A percentile compares a stretch with the other conserved stretches of the same genome.
These are phyloP conservation scores for Hypomecis punctinalis DNA, from an alignment of 2,888 invertebrate genomes.

Conservation along the genomic window DNA sequence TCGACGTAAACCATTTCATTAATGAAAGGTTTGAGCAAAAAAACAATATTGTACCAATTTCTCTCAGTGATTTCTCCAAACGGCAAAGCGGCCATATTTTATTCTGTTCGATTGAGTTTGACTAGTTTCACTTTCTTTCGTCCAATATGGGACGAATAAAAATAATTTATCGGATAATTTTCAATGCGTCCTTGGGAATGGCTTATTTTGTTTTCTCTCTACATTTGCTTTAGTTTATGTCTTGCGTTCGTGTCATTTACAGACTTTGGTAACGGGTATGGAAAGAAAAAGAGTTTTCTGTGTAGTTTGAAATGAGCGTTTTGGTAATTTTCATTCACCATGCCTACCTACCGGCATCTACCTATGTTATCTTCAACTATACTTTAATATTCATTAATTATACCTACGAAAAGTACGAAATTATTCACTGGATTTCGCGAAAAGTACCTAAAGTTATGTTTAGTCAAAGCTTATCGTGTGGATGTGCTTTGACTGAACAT, in stretches of 20 bases:
- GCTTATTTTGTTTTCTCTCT: slow-evolving; percentile 35
- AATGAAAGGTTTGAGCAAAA: neutral
- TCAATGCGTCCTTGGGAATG: slow-evolving; percentile 37
- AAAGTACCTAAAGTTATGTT: too few relatives aligned
- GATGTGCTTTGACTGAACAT: too few relatives aligned
- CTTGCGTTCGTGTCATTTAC: neutral
- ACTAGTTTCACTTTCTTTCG: slow-evolving; percentile 25
- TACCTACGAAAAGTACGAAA: too few relatives aligned
- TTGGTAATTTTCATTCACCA: too few relatives aligned
- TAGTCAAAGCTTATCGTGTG: too few relatives aligned
- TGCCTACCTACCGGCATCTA: too few relatives aligned
- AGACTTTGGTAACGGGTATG: too few relatives aligned
- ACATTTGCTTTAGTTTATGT: slow-evolving; percentile 15
- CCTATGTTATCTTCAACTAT: too few relatives aligned
- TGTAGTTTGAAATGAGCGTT: too few relatives aligned
- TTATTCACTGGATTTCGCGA: too few relatives aligned
- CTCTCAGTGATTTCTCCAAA: slow-evolving; percentile 15
- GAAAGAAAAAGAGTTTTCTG: too few relatives aligned
- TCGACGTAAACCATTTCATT: neutral
- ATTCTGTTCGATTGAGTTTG: slow-evolving; percentile 40
- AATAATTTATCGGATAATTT: slow-evolving; percentile 43
- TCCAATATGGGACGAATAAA: slow-evolving; percentile 42
- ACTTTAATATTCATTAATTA: too few relatives aligned
- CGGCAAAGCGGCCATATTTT: slow-evolving; percentile 30
- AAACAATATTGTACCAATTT: slow-evolving; percentile 21